Evolutionary conservation across 2,113 vertebrate genomes (phyloP).

Genomic region (Acrocephalus arundinaceus): DNA sequence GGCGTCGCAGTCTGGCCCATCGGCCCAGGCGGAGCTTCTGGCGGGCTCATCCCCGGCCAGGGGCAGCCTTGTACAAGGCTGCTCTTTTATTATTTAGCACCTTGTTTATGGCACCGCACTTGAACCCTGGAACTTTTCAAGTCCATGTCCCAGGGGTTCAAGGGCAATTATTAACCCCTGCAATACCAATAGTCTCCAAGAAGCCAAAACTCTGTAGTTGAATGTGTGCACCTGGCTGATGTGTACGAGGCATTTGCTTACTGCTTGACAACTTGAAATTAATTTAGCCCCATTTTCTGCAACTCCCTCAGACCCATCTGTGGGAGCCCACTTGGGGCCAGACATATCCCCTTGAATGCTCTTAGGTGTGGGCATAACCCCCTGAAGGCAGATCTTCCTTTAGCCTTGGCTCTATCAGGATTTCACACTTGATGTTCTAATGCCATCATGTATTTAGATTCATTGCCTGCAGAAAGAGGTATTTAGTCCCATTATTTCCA

Average conservation of each 20-base stretch:
- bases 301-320: not conserved
- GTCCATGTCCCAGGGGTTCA: slow-evolving; percentile 36
- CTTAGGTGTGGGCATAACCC: not conserved
- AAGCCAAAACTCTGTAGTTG: not conserved
- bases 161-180: slow-evolving; percentile 39
- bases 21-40: not conserved
- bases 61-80: slow-evolving; percentile 20
- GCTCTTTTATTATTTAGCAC: slow-evolving; percentile 73
- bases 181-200: not conserved
- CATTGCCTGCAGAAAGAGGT: not conserved
- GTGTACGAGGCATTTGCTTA: fast-evolving
- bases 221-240: not conserved
- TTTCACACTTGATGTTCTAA: not conserved
- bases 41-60: not conserved
- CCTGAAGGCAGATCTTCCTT: not conserved
- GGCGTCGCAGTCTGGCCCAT: not conserved
- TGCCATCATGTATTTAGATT: not conserved
- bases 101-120: slow-evolving; percentile 11
- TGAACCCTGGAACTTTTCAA: slow-evolving; percentile 61
- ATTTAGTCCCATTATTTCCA: not conserved
- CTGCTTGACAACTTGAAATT: not conserved
- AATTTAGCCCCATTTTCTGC: not conserved
- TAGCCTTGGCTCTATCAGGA: not conserved
- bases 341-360: not conserved
- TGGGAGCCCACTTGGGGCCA: not conserved